Conservation (phyloP, 2,113 vertebrate species). For the Phycodurus eques region DNA sequence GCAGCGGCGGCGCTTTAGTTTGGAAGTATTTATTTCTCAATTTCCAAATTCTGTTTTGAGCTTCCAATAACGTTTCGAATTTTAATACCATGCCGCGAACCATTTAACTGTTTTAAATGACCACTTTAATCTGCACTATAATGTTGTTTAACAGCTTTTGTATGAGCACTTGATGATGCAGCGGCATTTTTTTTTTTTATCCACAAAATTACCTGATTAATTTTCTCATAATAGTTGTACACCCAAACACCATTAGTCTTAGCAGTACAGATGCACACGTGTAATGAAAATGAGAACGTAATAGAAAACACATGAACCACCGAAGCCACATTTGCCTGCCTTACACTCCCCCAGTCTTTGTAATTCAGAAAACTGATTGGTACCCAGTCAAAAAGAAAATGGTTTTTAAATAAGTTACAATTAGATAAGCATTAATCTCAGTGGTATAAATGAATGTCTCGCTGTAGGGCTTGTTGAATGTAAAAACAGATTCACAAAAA, state of each 20-base stretch:
- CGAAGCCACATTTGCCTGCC: slow-evolving; percentile 47
- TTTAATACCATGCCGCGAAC: slow-evolving; percentile 32
- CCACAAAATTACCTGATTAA: slow-evolving; percentile 40
- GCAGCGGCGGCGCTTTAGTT: slow-evolving; percentile 14
- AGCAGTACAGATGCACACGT: slow-evolving; percentile 18
- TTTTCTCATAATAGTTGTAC: slow-evolving; percentile 29
- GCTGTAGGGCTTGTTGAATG: slow-evolving; percentile 83
- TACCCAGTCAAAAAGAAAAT: slow-evolving; percentile 80
- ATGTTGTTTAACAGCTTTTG: slow-evolving; percentile 10
- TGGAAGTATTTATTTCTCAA: slow-evolving; percentile 11
- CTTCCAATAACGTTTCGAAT: slow-evolving; percentile 24
- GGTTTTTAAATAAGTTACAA: slow-evolving; percentile 86
- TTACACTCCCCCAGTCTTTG: slow-evolving; percentile 44
- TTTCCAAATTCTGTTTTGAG: slow-evolving; percentile 9
- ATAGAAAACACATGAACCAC: slow-evolving; percentile 17
- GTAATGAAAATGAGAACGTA: slow-evolving; percentile 15
- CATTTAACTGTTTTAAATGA: slow-evolving; percentile 26
- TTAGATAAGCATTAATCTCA: slow-evolving; percentile 85
- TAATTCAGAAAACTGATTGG: slow-evolving; percentile 75
- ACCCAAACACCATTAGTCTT: slow-evolving; percentile 2
- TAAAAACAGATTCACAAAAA: slow-evolving; percentile 84
- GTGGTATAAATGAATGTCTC: slow-evolving; percentile 81
- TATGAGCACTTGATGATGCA: slow-evolving; percentile 17
- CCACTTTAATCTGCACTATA: slow-evolving; percentile 26
- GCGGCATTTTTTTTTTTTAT: slow-evolving; percentile 25